Conservation (phyloP, 2,797 vertebrate species). For the Premnoplex brunnescens region DNA sequence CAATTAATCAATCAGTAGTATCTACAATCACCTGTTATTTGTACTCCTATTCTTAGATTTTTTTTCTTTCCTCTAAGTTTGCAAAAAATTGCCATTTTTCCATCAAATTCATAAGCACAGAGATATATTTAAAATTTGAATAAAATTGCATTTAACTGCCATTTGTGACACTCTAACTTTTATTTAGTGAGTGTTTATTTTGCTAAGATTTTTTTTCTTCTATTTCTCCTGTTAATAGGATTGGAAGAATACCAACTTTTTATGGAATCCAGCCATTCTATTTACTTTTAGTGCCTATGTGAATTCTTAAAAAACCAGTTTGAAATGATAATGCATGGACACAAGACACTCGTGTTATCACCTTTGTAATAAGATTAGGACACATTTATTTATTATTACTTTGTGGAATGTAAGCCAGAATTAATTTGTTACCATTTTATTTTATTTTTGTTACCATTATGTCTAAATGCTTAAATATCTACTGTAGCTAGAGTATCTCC, state of each 20-base stretch:
- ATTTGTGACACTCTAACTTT: background rate
- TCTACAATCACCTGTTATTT: background rate
- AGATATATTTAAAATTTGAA: background rate
- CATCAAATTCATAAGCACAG: background rate
- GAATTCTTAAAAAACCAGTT: background rate
- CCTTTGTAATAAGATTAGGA: background rate
- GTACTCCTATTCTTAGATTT: background rate
- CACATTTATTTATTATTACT: background rate
- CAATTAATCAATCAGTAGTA: background rate
- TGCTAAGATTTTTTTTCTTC: background rate
- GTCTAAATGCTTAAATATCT: background rate
- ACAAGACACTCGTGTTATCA: background rate
- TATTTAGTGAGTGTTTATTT: background rate
- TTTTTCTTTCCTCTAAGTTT: background rate
- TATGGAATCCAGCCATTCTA: background rate
- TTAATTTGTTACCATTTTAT: background rate
- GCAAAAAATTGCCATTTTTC: background rate
- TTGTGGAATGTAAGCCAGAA: background rate
- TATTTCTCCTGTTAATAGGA: background rate
- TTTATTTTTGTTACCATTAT: no score
- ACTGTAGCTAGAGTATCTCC: background rate
- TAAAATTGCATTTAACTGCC: background rate
- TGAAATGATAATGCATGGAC: background rate
- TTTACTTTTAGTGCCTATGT: background rate
- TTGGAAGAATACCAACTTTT: background rate